These are phyloP conservation scores for Lepidostoma basale DNA, from an alignment of 1,140 invertebrate species.

Conservation along the genomic window DNA sequence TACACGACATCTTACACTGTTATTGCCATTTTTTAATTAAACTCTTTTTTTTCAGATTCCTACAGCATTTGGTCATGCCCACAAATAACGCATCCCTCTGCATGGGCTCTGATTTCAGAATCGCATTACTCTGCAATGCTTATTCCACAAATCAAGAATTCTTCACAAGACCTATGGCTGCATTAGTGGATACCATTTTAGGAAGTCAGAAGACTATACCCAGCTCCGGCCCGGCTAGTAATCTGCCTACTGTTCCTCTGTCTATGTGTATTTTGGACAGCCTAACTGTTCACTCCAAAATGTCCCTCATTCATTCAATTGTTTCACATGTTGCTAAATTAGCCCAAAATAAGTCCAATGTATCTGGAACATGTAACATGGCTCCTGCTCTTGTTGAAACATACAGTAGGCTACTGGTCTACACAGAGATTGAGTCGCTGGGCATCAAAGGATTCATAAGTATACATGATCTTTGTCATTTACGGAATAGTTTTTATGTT, in stretches of 20 bases:
- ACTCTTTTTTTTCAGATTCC: conserved; percentile 63
- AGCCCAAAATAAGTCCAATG: conserved; percentile 82
- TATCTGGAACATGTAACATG: conserved; percentile 67
- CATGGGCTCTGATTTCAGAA: conserved; percentile 84
- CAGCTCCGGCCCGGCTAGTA: conserved; percentile 58
- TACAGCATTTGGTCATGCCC: conserved; percentile 81
- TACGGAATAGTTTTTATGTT: not conserved
- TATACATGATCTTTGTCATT: too few species aligned
- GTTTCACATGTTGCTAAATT: conserved; percentile 88
- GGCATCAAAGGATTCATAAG: conserved; percentile 97
- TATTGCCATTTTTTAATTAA: not conserved
- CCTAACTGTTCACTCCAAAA: conserved; percentile 95
- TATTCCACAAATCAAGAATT: conserved; percentile 90
- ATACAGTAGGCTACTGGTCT: conserved; percentile 90
- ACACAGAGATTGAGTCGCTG: conserved; percentile 95
- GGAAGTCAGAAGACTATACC: conserved; percentile 72
- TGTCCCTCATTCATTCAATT: conserved; percentile 96
- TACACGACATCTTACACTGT: not conserved
- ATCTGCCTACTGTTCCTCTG: conserved; percentile 78
- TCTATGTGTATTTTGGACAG: conserved; percentile 93
- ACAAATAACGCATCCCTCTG: conserved; percentile 67
- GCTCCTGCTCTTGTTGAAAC: conserved; percentile 94
- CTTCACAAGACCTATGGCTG: conserved; percentile 84
- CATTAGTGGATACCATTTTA: conserved; percentile 83
- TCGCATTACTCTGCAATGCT: conserved; percentile 92